Evolutionary conservation across 2,113 vertebrate genomes (phyloP).

Genomic region (Epinephelus cyanopodus): DNA sequence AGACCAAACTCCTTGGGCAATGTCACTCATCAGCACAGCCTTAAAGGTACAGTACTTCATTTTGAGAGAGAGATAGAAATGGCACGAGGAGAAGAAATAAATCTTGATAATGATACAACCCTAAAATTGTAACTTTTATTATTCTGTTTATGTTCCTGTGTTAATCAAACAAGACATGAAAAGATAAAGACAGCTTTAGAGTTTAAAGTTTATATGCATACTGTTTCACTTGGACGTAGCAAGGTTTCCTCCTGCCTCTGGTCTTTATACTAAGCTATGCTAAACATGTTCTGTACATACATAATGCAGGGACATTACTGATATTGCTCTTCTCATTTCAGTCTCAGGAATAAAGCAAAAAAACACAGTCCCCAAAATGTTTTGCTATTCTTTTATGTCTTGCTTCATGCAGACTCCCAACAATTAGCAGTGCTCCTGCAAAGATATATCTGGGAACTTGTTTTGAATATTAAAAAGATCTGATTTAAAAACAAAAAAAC

Average conservation of each 20-base stretch:
- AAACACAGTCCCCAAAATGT: neutral
- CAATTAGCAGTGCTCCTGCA: neutral
- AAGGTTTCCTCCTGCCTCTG: no score
- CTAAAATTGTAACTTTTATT: neutral
- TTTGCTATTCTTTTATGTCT: neutral
- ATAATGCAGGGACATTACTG: neutral
- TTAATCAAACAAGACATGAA: neutral
- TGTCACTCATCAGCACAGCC: slow-evolving; percentile 4
- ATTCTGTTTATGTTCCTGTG: neutral
- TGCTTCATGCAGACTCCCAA: neutral
- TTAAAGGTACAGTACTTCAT: neutral
- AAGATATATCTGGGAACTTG: neutral
- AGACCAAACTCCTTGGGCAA: slow-evolving; percentile 10
- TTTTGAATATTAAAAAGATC: neutral
- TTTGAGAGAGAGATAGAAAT: neutral
- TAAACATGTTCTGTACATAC: neutral
- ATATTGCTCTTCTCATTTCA: neutral
- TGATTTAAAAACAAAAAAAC: no score
- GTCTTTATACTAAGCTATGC: no score
- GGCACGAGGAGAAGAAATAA: neutral
- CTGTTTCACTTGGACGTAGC: no score
- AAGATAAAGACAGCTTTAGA: no score
- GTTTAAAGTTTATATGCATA: no score
- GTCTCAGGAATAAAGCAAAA: no score
- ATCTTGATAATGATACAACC: neutral